A percentile compares a stretch with the other conserved stretches of the same genome.
Conservation (phyloP, 2,888 invertebrate species). For the Andrena flavipes region DNA sequence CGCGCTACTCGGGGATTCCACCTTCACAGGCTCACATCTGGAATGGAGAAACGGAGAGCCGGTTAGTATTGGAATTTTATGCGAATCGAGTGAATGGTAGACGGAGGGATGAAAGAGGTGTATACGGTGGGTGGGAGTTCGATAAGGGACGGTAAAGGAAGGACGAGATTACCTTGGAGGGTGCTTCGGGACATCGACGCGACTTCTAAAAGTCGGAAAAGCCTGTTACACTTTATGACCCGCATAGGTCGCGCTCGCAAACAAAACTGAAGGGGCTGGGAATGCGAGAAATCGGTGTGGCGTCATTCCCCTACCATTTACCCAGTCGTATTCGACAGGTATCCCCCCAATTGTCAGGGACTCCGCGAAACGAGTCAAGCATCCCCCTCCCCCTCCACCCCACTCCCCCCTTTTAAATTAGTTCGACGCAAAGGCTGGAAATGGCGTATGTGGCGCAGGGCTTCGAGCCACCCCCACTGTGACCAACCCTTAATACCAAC, state of each 20-base stretch:
- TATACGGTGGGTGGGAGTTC: slow-evolving; percentile 2
- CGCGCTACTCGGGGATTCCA: slow-evolving; percentile 76
- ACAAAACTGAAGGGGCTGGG: too few relatives aligned
- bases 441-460: too few relatives aligned
- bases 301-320: too few relatives aligned
- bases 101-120: neutral
- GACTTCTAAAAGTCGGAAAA: slow-evolving; percentile 62
- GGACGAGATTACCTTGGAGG: slow-evolving; percentile 48
- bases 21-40: slow-evolving; percentile 82
- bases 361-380: too few relatives aligned
- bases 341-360: too few relatives aligned
- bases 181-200: slow-evolving; percentile 32
- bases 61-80: neutral
- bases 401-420: too few relatives aligned
- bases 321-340: too few relatives aligned
- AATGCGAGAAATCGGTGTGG: too few relatives aligned
- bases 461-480: too few relatives aligned
- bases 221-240: slow-evolving; percentile 32
- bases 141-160: slow-evolving; percentile 57
- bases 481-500: too few relatives aligned
- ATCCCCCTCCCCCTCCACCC: too few relatives aligned
- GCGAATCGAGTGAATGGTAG: neutral
- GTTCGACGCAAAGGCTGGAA: too few relatives aligned
- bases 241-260: neutral
- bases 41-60: slow-evolving; percentile 33